Evolutionary conservation across 2,113 vertebrate species (phyloP), one percentile per base, ranked within the genome.

Genomic region (Chlorodrepanis virens): DNA sequence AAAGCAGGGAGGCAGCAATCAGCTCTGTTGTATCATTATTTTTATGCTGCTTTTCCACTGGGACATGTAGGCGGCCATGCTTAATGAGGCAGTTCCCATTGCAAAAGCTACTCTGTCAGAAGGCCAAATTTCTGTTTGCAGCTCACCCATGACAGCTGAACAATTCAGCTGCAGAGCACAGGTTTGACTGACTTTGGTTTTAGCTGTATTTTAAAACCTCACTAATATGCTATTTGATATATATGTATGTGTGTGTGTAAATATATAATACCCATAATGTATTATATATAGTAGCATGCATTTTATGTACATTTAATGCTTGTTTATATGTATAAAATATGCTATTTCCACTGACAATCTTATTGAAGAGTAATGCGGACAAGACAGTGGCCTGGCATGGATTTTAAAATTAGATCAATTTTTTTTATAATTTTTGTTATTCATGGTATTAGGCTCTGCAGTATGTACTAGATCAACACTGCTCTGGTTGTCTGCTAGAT

Each of bases 51-150:
- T 71, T 83, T 91, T 65, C 61, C n/a, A n/a, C 22, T 45, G 67
- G 40, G 24, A 44, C 24, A 29, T 69, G 44, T 52, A 87, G 57
- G 29, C 0, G 0, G 14, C 42, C 5, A 1, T 53, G 68, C 16
- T 67, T 76, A 83, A 56, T 19, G 31, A 86, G 64, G 52, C n/a
- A 67, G 53, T 25, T 88, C 69, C 52, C 60, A 12, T 22, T 78
- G 69, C 72, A 75, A 89, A 86, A 82, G 3, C 33, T 74, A 5
- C 64, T 61, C 52, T 56, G 40, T 44, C 40, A 75, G 79, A 69
- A 76, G 29, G 52, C 33, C 31, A 60, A 22, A 37, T 74, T 93
- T 92, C 75, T 83, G 11, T 49, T 81, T 67, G 47, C 56, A 60
- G 2, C 28, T 79, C 42, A 61, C 17, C 50, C 2, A 0, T 18